A percentile compares a stretch with the other conserved stretches of the same genome.
These are phyloP conservation scores for Ceyx erithaca DNA, from an alignment of 2,797 vertebrate genomes.

Conservation along the genomic window DNA sequence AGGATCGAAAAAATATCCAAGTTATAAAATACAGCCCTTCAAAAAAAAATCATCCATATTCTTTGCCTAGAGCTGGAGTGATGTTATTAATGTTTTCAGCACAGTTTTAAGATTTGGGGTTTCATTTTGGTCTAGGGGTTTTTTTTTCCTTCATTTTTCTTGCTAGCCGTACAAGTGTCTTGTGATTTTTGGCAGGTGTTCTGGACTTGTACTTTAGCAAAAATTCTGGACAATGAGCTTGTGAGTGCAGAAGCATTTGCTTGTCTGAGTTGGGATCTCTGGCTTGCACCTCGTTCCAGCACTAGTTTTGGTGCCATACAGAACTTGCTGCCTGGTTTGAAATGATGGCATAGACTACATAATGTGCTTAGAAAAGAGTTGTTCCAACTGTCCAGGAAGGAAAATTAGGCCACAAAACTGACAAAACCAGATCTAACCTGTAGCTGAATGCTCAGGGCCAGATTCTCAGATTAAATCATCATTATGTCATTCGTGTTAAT, in stretches of 20 bases:
- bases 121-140: neutral
- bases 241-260: conserved; percentile 43
- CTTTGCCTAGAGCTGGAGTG: neutral
- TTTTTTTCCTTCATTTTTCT: neutral
- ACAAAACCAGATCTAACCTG: conserved; percentile 39
- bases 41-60: neutral
- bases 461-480: conserved; percentile 9
- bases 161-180: neutral
- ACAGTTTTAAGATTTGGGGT: neutral
- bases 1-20: neutral
- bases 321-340: conserved; percentile 23
- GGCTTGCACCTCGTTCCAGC: conserved; percentile 30
- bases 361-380: neutral
- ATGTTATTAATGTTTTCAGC: neutral
- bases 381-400: conserved; percentile 11
- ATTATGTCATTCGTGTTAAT: conserved; percentile 38
- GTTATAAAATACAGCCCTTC: neutral
- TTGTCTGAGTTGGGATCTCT: conserved; percentile 62
- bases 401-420: neutral
- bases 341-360: conserved; percentile 25
- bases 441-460: neutral
- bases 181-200: conserved; percentile 36
- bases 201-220: conserved; percentile 16
- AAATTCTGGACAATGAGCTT: neutral
- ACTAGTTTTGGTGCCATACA: conserved; percentile 33